Conservation (phyloP, 2,888 invertebrate genomes). For the Gymnoscelis rufifasciata region DNA sequence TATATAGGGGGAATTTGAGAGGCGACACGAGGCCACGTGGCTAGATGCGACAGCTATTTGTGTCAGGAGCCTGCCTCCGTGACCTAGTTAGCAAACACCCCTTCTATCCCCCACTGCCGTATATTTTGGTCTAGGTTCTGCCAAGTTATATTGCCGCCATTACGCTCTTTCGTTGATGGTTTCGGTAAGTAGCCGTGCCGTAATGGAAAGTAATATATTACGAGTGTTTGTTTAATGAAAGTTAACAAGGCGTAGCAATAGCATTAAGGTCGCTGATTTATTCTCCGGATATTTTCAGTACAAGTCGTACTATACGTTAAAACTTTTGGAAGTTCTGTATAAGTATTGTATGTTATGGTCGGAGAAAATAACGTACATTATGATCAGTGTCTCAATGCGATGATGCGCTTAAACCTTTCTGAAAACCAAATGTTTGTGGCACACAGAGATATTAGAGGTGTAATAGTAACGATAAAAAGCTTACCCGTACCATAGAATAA, state of each 20-base stretch:
- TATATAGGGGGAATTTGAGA: slow-evolving; percentile 45
- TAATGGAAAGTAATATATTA: slow-evolving; percentile 12
- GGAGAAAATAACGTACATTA: no score
- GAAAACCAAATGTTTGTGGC: no score
- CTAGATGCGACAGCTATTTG: slow-evolving; percentile 69
- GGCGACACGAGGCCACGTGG: slow-evolving; percentile 60
- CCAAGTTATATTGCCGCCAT: slow-evolving; percentile 44
- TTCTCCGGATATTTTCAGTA: no score
- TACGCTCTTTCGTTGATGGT: slow-evolving; percentile 33
- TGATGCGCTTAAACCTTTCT: no score
- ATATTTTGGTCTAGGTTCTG: slow-evolving; percentile 71
- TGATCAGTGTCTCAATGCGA: no score
- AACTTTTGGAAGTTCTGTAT: no score
- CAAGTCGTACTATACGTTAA: no score
- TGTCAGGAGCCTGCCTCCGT: slow-evolving; percentile 75
- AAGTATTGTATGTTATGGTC: no score
- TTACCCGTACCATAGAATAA: no score
- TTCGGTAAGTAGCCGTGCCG: slow-evolving; percentile 21
- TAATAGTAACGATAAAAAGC: no score
- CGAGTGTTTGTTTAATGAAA: not conserved
- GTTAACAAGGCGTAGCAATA: not conserved
- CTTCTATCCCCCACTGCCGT: slow-evolving; percentile 55
- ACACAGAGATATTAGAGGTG: no score
- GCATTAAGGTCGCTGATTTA: not conserved
- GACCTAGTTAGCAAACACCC: slow-evolving; percentile 68